phyloP scores from a whole-genome alignment of 2,797 vertebrate species.

The Anguilla marmorata region DNA sequence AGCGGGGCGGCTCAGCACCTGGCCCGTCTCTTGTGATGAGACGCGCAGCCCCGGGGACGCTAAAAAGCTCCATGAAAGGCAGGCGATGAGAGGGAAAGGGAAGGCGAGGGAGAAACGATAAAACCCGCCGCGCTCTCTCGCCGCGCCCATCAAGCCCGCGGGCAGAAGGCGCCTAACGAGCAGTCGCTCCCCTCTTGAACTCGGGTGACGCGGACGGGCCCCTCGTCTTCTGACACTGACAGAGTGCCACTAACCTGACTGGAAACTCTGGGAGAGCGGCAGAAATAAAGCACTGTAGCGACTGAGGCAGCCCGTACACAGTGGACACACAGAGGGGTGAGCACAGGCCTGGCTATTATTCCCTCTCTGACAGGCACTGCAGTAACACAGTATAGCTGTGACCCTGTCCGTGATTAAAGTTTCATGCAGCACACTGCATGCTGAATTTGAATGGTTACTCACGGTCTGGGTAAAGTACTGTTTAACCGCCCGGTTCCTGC shows the following conservation, averaged over 20 bases:
- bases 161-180: not conserved
- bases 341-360: not conserved
- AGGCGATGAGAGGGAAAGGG: not conserved
- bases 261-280: not conserved
- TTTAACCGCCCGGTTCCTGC: not conserved
- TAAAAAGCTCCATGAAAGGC: not conserved
- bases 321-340: not conserved
- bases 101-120: not conserved
- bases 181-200: not conserved
- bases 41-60: constrained; percentile 6
- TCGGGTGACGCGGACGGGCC: not conserved
- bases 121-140: not conserved
- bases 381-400: not conserved
- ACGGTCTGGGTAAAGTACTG: not conserved
- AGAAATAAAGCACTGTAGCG: not conserved
- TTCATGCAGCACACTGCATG: not conserved
- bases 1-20: not conserved
- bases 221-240: not conserved
- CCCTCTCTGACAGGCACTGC: not conserved
- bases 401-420: not conserved
- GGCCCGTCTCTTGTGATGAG: not conserved
- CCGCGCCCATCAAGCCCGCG: not conserved
- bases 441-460: not conserved
- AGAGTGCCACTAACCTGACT: not conserved
- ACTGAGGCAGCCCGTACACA: not conserved